Evolutionary conservation across 1,140 invertebrate species (phyloP).

Genomic region (Drosophila micromelanica): DNA sequence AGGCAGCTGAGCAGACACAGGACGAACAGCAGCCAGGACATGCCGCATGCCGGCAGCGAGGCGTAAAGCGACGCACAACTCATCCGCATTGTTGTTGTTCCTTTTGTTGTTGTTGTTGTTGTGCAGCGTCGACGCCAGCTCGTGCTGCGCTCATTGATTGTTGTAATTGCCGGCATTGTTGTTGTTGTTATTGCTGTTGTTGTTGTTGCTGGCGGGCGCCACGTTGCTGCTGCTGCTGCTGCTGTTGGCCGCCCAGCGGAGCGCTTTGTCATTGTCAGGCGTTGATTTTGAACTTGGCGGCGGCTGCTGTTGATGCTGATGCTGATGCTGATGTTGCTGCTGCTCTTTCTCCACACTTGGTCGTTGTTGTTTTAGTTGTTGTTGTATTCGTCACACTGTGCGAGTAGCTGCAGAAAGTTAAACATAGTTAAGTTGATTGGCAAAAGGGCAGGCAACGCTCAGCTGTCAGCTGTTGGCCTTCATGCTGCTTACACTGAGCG

Average conservation of each 20-base stretch:
- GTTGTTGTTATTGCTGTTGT: conserved; percentile 6
- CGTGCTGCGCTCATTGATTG: conserved; percentile 57
- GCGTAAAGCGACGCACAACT: conserved; percentile 22
- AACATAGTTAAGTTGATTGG: conserved; percentile 49
- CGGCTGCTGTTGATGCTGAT: conserved; percentile 11
- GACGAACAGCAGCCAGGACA: conserved; percentile 61
- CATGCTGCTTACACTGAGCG: conserved; percentile 20
- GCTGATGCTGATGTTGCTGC: conserved; percentile 1
- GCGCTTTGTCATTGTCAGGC: conserved; percentile 75
- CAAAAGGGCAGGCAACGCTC: conserved; percentile 27
- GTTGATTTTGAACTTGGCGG: conserved; percentile 77
- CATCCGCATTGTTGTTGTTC: conserved; percentile 42
- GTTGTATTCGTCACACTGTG: conserved; percentile 34
- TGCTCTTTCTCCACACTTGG: background rate
- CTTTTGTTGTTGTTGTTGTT: conserved; percentile 22
- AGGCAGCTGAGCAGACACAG: conserved; percentile 69
- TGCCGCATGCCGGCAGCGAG: conserved; percentile 52
- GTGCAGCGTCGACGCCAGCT: conserved; percentile 52
- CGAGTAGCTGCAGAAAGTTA: conserved; percentile 43
- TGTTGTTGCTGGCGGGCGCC: conserved; percentile 46
- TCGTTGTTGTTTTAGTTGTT: background rate
- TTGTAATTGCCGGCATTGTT: conserved; percentile 28
- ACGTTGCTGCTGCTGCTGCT: conserved; percentile 56
- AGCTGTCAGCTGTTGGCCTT: conserved; percentile 21
- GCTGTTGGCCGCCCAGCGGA: conserved; percentile 43